These are phyloP conservation scores for Halcyon badia DNA, from an alignment of 2,797 vertebrate genomes.

Conservation along the genomic window DNA sequence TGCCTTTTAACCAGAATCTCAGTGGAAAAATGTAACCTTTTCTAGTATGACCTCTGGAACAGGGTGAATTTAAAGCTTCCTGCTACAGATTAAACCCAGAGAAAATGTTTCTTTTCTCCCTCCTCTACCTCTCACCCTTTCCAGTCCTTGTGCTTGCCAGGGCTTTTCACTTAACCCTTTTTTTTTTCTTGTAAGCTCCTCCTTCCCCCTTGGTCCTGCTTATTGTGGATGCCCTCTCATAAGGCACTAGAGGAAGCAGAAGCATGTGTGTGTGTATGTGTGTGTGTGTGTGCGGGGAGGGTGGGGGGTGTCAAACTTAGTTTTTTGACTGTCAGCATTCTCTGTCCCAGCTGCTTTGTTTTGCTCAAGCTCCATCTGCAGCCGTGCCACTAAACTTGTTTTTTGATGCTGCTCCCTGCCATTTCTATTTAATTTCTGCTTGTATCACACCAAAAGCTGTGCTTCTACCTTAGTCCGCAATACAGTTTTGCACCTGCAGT, in stretches of 20 bases:
- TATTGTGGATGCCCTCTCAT: background rate
- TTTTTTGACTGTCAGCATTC: background rate
- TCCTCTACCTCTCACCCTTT: background rate
- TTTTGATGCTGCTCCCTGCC: background rate
- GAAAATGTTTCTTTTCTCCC: background rate
- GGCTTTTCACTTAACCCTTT: background rate
- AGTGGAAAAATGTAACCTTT: constrained; percentile 41
- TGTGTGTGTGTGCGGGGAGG: too few species aligned
- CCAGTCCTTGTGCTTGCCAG: background rate
- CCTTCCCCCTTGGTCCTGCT: background rate
- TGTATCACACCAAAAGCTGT: background rate
- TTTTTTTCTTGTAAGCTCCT: background rate
- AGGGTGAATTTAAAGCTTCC: background rate
- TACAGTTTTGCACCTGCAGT: background rate
- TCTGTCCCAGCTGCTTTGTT: background rate
- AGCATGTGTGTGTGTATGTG: fast-evolving
- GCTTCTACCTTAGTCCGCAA: fast-evolving
- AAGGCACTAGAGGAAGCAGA: background rate
- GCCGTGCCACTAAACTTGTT: background rate
- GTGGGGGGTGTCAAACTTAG: background rate
- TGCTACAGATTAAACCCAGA: background rate
- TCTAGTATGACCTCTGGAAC: background rate
- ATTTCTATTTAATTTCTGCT: background rate
- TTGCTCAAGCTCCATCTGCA: background rate
- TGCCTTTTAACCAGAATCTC: background rate